Evolutionary conservation across 1,140 invertebrate genomes (phyloP).

Genomic region (silkworm (Bombyx mori)): DNA sequence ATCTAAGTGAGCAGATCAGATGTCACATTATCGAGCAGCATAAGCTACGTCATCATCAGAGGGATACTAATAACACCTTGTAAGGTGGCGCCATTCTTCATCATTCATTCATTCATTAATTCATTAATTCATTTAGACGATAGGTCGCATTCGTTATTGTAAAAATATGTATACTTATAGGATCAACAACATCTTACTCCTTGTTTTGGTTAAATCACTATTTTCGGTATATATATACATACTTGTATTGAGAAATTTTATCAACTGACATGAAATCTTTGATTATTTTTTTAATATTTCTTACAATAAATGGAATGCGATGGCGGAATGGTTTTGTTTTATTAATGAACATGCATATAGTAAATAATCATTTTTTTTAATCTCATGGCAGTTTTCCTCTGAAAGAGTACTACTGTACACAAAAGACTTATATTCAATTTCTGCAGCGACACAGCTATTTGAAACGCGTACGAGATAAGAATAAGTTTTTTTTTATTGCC

Average conservation of each 20-base stretch:
- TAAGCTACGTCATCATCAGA: slow-evolving; percentile 42
- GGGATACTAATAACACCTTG: slow-evolving; percentile 41
- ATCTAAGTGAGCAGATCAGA: slow-evolving; percentile 30
- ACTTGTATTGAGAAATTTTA: slow-evolving; percentile 13
- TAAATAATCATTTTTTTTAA: too few relatives aligned
- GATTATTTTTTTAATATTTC: slow-evolving; percentile 42
- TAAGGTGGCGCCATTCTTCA: slow-evolving; percentile 44
- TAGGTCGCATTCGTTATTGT: slow-evolving; percentile 66
- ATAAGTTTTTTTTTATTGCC: too few relatives aligned
- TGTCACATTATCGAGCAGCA: slow-evolving; percentile 47
- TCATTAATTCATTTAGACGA: slow-evolving; percentile 43
- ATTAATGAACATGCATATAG: slow-evolving; percentile 16
- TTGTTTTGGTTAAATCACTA: background rate
- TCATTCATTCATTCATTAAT: slow-evolving; percentile 21
- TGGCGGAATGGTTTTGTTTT: slow-evolving; percentile 54
- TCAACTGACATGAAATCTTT: slow-evolving; percentile 10
- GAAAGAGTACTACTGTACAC: too few relatives aligned
- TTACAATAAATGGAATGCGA: slow-evolving; percentile 67
- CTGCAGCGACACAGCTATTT: too few relatives aligned
- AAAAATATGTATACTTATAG: slow-evolving; percentile 34
- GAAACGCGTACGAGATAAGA: too few relatives aligned
- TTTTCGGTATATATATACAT: slow-evolving; percentile 4
- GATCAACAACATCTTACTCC: background rate
- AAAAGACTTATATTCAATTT: too few relatives aligned
- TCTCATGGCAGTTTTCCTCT: too few relatives aligned